A percentile compares a stretch with the other conserved stretches of the same genome.
Conservation (phyloP, 2,888 invertebrate genomes). For the Osedax fenrisi region DNA sequence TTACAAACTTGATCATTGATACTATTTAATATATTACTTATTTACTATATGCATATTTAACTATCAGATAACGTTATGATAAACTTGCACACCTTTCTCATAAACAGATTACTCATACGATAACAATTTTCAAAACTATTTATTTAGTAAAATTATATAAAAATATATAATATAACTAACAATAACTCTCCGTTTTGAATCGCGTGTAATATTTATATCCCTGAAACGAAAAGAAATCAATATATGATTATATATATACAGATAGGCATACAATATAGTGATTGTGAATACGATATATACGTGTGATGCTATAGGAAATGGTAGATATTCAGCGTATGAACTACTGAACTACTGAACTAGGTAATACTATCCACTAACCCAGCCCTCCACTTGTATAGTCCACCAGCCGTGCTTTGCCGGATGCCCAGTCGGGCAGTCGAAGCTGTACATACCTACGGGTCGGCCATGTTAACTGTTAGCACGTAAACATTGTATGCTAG, state of each 20-base stretch:
- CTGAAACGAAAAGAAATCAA: background rate
- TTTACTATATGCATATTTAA: too few species aligned
- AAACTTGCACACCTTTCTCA: too few species aligned
- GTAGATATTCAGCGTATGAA: too few species aligned
- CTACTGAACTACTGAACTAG: too few species aligned
- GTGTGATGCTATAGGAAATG: background rate
- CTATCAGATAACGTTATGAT: too few species aligned
- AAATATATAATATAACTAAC: background rate
- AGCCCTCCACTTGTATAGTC: constrained; percentile 75
- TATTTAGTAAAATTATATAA: background rate
- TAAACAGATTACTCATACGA: too few species aligned
- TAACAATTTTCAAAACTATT: too few species aligned
- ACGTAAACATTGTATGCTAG: too few species aligned
- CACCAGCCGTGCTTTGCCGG: constrained; percentile 83
- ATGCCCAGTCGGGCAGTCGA: constrained; percentile 76
- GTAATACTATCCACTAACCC: too few species aligned
- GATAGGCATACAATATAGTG: background rate
- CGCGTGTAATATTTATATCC: background rate
- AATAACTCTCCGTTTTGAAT: background rate
- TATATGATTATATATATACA: background rate
- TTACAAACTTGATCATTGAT: too few species aligned
- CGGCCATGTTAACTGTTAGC: too few species aligned
- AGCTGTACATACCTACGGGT: constrained; percentile 75
- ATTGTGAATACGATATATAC: background rate
- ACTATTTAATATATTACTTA: too few species aligned